Evolutionary conservation across 2,113 vertebrate species (phyloP).

Genomic region (Pterophyllum scalare): DNA sequence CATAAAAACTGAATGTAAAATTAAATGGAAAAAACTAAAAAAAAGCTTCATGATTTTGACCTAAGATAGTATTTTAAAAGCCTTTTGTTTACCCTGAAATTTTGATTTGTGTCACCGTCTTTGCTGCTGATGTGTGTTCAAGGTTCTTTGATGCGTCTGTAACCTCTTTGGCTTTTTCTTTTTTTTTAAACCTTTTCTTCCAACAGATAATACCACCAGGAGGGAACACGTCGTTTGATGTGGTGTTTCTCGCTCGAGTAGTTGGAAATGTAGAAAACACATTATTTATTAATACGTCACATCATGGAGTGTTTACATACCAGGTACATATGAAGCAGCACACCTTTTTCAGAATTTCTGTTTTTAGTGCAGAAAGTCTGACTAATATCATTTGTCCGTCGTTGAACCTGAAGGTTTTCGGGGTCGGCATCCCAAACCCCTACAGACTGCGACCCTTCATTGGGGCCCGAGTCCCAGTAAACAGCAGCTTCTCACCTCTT

Average conservation of each 20-base stretch:
- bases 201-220: constrained; percentile 96
- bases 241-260: constrained; percentile 97
- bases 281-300: constrained; percentile 99
- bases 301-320: constrained; percentile 99
- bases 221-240: constrained; percentile 98
- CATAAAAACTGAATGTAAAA: background rate
- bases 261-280: constrained; percentile 99
- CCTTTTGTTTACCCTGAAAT: too few species aligned
- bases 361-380: background rate
- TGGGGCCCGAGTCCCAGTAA: constrained; percentile 96
- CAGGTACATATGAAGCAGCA: constrained; percentile 84
- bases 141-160: background rate
- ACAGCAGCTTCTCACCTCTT: constrained; percentile 98
- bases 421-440: constrained; percentile 96
- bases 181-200: background rate
- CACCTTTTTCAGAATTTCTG: background rate
- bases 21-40: too few species aligned
- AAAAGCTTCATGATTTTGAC: too few species aligned
- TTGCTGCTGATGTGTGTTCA: background rate
- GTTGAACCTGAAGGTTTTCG: constrained; percentile 88
- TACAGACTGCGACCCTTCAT: constrained; percentile 97
- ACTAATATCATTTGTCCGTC: background rate
- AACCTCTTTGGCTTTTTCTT: background rate
- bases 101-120: background rate
- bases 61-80: too few species aligned